Percentiles rank a stretch among this genome's conserved stretches.
Conservation (phyloP, 2,797 vertebrate genomes). For the Premnoplex brunnescens region DNA sequence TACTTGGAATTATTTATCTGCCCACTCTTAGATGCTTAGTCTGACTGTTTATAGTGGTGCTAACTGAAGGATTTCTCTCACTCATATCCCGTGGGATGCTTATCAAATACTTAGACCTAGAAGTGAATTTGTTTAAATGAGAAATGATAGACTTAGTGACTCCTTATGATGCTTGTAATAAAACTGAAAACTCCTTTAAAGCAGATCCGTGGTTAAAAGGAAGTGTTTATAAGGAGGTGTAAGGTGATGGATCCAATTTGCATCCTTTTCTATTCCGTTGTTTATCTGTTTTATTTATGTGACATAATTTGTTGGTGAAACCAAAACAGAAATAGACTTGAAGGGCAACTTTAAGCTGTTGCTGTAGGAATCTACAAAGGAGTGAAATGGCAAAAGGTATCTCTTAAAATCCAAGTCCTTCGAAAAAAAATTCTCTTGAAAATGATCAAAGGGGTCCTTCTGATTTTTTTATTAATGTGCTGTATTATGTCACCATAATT, state of each 20-base stretch:
- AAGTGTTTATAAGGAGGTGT: neutral
- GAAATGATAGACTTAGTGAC: neutral
- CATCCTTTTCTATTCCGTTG: neutral
- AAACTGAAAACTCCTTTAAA: neutral
- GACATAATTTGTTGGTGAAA: neutral
- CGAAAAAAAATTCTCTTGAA: neutral
- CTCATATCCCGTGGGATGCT: neutral
- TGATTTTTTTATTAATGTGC: neutral
- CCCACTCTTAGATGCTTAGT: neutral
- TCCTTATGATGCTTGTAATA: neutral
- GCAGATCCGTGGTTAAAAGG: neutral
- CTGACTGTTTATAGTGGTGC: neutral
- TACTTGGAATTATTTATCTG: slow-evolving; percentile 31
- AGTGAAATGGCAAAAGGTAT: neutral
- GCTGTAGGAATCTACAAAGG: neutral
- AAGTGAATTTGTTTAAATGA: neutral
- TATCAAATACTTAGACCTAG: neutral
- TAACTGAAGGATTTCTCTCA: neutral
- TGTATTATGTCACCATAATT: neutral
- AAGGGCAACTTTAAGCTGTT: neutral
- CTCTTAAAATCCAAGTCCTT: neutral
- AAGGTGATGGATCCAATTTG: neutral
- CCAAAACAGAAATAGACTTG: neutral
- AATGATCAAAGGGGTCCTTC: neutral
- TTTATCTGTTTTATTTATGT: neutral